Conservation (phyloP, 2,797 vertebrate genomes). For the Gymnoscopelus microlampas region DNA sequence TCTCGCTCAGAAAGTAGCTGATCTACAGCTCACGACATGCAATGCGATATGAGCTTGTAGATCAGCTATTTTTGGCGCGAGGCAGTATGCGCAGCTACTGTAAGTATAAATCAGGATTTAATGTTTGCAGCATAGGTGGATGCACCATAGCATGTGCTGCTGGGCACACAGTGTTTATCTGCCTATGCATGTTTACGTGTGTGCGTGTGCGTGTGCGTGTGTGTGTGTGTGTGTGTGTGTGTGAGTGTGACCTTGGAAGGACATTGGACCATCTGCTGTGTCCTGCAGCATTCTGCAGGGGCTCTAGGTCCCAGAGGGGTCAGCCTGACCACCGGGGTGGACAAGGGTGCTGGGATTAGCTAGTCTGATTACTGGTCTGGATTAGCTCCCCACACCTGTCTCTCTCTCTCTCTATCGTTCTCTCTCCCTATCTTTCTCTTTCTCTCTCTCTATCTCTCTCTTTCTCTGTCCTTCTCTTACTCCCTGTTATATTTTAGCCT, state of each 20-base stretch:
- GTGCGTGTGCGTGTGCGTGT: constrained; percentile 1
- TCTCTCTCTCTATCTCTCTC: constrained; percentile 2
- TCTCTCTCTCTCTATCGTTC: constrained; percentile 13
- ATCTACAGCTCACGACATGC: no score
- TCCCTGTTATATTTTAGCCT: no score
- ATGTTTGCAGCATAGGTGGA: no score
- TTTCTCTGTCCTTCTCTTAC: constrained; percentile 47
- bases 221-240: neutral
- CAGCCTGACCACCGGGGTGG: constrained; percentile 43
- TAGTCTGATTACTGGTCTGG: constrained; percentile 64
- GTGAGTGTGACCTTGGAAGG: constrained; percentile 53
- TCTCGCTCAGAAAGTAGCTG: no score
- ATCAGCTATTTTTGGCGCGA: no score
- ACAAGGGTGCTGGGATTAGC: constrained; percentile 66
- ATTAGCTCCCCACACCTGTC: constrained; percentile 58
- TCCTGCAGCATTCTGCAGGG: constrained; percentile 48
- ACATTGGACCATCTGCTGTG: constrained; percentile 69
- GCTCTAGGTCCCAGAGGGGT: constrained; percentile 46
- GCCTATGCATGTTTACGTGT: constrained; percentile 7
- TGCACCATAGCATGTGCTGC: no score
- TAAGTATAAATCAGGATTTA: no score
- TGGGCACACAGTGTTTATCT: no score
- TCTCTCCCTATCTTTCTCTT: constrained; percentile 3
- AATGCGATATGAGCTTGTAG: no score
- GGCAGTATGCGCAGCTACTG: no score